Conservation (phyloP, 2,888 invertebrate species). For the Bibio marci region DNA sequence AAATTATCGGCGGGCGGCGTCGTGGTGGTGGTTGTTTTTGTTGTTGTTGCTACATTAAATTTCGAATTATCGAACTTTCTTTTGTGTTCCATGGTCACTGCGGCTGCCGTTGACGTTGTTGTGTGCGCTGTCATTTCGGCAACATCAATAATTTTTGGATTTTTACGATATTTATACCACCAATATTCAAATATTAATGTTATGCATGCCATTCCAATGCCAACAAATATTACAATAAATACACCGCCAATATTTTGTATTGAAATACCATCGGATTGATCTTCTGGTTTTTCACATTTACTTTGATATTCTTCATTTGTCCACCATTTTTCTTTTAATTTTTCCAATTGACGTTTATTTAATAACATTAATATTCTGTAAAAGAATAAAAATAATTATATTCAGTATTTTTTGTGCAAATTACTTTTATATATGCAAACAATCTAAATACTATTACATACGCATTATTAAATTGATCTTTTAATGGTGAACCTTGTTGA, state of each 20-base stretch:
- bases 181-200: conserved; percentile 88
- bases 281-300: conserved; percentile 71
- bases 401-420: too few species aligned
- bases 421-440: too few species aligned
- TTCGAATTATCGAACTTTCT: background rate
- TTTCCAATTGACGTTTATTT: conserved; percentile 85
- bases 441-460: too few species aligned
- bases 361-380: conserved; percentile 75
- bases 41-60: too few species aligned
- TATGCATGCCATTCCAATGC: conserved; percentile 78
- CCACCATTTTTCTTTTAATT: conserved; percentile 96
- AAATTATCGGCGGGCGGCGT: background rate
- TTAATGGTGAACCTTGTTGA: conserved; percentile 85
- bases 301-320: conserved; percentile 61
- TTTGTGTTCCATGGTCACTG: background rate
- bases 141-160: conserved; percentile 40
- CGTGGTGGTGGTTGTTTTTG: background rate
- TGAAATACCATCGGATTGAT: conserved; percentile 92
- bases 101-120: background rate
- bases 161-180: conserved; percentile 70
- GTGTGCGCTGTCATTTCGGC: conserved; percentile 28
- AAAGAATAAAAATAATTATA: too few species aligned
- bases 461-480: conserved; percentile 91
- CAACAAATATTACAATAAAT: conserved; percentile 93
- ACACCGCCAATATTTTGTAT: conserved; percentile 97